A percentile compares a stretch with the other conserved stretches of the same genome.
These are phyloP conservation scores for Procambarus virginalis DNA, from an alignment of 1,140 invertebrate genomes.

Conservation along the genomic window DNA sequence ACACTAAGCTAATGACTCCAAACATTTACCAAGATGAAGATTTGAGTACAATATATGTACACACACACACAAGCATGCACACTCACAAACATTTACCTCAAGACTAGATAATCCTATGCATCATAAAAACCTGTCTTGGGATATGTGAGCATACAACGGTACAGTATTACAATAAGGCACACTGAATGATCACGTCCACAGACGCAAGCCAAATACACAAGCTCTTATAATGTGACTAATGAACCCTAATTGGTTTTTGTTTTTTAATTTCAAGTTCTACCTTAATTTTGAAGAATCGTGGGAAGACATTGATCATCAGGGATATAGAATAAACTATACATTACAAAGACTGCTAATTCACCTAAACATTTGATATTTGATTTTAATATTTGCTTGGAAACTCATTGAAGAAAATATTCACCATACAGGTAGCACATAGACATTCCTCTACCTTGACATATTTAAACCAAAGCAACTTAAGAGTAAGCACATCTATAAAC, in stretches of 20 bases:
- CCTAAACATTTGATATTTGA: no score
- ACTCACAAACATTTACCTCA: not conserved
- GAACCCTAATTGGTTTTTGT: no score
- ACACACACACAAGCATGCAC: not conserved
- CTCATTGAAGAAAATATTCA: no score
- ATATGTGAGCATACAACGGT: not conserved
- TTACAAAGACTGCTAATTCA: not conserved
- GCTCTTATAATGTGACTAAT: conserved; percentile 10
- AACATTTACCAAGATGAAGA: not conserved
- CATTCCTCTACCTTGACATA: no score
- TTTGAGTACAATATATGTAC: not conserved
- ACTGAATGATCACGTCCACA: conserved; percentile 24
- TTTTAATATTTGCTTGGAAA: no score
- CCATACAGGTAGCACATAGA: no score
- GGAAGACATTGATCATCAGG: conserved; percentile 25
- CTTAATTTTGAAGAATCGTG: not conserved
- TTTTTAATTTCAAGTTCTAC: not conserved
- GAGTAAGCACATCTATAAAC: no score
- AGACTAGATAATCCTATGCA: not conserved
- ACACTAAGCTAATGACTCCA: not conserved
- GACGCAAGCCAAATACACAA: not conserved
- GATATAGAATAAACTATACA: not conserved
- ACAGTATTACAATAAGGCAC: conserved; percentile 26
- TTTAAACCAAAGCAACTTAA: no score
- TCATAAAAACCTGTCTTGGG: not conserved